Evolutionary conservation across 2,113 vertebrate genomes (phyloP).

Genomic region (Trogon surrucura): DNA sequence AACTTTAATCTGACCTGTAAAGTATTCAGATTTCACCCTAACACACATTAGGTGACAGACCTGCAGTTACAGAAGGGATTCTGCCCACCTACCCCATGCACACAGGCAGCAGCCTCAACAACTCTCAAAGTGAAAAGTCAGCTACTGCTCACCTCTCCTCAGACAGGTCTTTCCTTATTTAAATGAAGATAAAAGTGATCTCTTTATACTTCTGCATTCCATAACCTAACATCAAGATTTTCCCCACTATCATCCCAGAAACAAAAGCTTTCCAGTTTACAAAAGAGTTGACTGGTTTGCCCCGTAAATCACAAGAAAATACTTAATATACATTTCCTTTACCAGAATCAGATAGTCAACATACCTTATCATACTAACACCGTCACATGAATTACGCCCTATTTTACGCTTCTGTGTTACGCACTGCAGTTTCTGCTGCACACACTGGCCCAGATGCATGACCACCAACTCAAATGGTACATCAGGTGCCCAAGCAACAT

Average conservation of each 20-base stretch:
- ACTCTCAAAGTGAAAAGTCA: background rate
- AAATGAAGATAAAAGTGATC: background rate
- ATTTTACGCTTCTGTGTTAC: background rate
- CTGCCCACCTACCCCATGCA: background rate
- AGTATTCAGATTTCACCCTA: background rate
- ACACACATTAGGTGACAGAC: background rate
- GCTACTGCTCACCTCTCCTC: background rate
- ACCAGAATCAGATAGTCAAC: background rate
- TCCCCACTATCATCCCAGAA: background rate
- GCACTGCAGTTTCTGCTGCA: background rate
- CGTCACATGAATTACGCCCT: background rate
- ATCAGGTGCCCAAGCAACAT: too few relatives aligned
- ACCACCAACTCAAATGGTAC: background rate
- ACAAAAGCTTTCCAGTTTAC: background rate
- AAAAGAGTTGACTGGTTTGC: background rate
- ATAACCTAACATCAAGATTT: background rate
- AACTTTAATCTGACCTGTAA: background rate
- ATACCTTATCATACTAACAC: background rate
- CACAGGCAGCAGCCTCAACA: background rate
- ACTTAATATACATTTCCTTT: background rate
- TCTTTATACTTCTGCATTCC: background rate
- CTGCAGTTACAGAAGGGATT: background rate
- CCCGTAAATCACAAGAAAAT: too few relatives aligned
- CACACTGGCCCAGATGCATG: background rate
- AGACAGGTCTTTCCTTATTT: background rate